Evolutionary conservation across 2,113 vertebrate species (phyloP), one percentile per base, ranked within the genome.

Genomic region (Potamarius usumacintae): DNA sequence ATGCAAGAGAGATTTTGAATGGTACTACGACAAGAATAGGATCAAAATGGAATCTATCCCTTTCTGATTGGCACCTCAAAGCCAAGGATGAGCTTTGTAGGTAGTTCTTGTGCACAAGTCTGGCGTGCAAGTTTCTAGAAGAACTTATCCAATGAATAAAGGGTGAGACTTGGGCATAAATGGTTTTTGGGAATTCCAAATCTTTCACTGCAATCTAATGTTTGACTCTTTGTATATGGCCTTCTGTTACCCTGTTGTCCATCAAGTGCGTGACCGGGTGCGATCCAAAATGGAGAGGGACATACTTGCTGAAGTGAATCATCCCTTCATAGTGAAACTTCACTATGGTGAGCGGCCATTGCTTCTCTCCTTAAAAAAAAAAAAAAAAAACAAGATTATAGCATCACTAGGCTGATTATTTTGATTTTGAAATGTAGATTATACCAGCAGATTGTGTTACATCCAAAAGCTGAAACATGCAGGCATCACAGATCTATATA

Each of bases 231-330:
- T 65, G 17, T 5, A 22, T 84, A 74, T 72, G 8, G 72, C 30
- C 27, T 1, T 85, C 0, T 85, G 17, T 82, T 87, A 3, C 85
- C 25, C 63, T 72, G 48, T 55, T 82, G 0, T 27, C 20, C 79
- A 67, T 34, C 88, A 83, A 99, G 98, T 99, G 83, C 96, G 97
- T 30, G 98, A 99, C 94, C 95, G 97, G 5, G 97, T 99, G 50
- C 93, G 98, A 27, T 99, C 98, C 0, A 99, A 99, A 94, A 98
- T 99, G 98, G 98, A 99, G 90, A 96, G 98, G 92, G 98, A 99
- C 90, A 99, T 99, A 92, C 93, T 99, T 91, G 98, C 97, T 17
- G 98, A 99, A 94, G 98, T 99, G 90, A 99, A 97, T 90, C 98
- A 99, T 91, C 98, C 98, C 12, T 99, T 99, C 93, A 99, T 99